Conservation (phyloP, 2,113 vertebrate species). For the Tachysurus fulvidraco region DNA sequence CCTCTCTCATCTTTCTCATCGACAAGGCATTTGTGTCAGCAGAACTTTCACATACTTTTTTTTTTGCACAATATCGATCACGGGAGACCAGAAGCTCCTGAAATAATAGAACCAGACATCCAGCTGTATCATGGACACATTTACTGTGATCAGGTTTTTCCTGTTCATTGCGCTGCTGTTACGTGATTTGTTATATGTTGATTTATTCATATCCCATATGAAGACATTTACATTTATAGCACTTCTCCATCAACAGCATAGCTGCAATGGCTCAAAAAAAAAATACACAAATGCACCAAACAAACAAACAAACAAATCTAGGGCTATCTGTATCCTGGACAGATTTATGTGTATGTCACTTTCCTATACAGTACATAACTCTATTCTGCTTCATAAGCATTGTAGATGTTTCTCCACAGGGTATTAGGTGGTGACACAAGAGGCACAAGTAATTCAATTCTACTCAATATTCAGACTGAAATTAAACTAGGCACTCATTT, state of each 20-base stretch:
- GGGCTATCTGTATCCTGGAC: background rate
- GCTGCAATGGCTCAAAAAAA: background rate
- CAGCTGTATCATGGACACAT: background rate
- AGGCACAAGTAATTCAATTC: background rate
- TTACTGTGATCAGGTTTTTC: background rate
- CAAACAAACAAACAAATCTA: background rate
- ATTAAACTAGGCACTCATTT: background rate
- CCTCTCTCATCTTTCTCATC: background rate
- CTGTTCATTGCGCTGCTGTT: background rate
- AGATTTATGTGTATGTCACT: background rate
- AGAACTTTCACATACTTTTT: background rate
- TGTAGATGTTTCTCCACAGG: background rate
- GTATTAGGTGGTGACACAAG: background rate
- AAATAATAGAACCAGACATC: background rate
- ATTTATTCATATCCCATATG: background rate
- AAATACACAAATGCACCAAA: background rate
- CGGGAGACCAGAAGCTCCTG: background rate
- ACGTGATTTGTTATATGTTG: background rate
- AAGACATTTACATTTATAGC: background rate
- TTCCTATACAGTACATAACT: background rate
- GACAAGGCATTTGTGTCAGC: background rate
- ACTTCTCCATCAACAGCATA: background rate
- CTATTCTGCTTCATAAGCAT: background rate
- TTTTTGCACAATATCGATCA: background rate
- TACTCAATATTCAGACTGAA: background rate